Conservation (phyloP, 2,797 vertebrate species). For the Chaetophractus vellerosus region DNA sequence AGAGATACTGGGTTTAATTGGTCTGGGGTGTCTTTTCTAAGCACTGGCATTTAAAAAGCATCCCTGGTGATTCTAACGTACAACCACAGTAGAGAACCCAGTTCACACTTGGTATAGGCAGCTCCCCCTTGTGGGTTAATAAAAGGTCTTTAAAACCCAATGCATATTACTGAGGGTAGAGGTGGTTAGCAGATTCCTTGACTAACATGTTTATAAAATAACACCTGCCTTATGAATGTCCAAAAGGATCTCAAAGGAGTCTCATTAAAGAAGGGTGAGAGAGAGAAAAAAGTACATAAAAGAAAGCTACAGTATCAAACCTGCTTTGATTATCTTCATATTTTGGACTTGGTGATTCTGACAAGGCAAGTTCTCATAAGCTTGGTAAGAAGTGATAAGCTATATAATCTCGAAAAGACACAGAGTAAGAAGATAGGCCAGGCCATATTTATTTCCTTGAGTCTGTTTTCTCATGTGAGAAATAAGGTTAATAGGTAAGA, state of each 20-base stretch:
- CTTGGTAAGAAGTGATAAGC: neutral
- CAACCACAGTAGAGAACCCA: neutral
- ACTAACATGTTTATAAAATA: neutral
- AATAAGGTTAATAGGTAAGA: neutral
- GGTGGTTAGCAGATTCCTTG: neutral
- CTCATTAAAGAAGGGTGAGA: neutral
- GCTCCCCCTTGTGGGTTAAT: neutral
- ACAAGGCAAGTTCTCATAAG: neutral
- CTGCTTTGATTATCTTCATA: neutral
- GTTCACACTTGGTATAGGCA: neutral
- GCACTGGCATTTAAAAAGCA: neutral
- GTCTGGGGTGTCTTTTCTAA: neutral
- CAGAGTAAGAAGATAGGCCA: neutral
- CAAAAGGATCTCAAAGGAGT: neutral
- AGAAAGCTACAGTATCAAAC: neutral
- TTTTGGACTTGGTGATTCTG: neutral
- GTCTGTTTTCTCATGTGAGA: neutral
- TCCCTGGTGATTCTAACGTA: neutral
- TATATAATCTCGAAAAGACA: neutral
- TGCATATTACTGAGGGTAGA: neutral
- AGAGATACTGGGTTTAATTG: neutral
- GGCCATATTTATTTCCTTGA: neutral
- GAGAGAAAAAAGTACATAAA: neutral
- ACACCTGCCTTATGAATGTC: neutral
- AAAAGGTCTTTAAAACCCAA: neutral